Percentiles rank a stretch among this genome's conserved stretches.
Evolutionary conservation across 2,113 vertebrate genomes (phyloP).

Genomic region (Dolichallabes microphthalmus): DNA sequence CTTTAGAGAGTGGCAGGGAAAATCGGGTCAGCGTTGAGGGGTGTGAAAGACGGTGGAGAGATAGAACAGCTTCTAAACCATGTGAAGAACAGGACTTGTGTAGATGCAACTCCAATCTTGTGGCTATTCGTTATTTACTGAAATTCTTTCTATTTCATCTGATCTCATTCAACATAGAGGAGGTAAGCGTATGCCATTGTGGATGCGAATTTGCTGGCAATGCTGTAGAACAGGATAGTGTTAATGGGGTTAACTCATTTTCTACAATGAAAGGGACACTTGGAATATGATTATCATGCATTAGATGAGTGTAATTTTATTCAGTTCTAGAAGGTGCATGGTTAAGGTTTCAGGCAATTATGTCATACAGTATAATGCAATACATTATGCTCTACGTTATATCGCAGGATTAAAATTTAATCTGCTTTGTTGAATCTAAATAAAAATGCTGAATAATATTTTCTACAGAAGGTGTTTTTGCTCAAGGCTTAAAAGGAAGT

Average conservation of each 20-base stretch:
- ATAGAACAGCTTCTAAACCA: constrained; percentile 10
- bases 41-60: constrained; percentile 26
- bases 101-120: constrained; percentile 12
- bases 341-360: constrained; percentile 14
- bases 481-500: not conserved
- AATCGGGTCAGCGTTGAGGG: constrained; percentile 56
- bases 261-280: not conserved
- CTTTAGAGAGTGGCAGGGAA: constrained; percentile 46
- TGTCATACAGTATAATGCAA: constrained; percentile 1
- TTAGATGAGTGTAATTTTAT: constrained; percentile 9
- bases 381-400: not conserved
- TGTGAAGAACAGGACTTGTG: constrained; percentile 23
- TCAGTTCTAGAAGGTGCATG: constrained; percentile 5
- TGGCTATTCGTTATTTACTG: constrained; percentile 18
- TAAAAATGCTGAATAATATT: not conserved
- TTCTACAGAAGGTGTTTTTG: not conserved
- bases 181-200: constrained; percentile 27
- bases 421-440: not conserved
- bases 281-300: constrained; percentile 5
- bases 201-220: constrained; percentile 5
- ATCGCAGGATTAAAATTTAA: not conserved
- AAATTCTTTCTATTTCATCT: constrained; percentile 17
- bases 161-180: constrained; percentile 22
- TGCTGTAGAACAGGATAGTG: not conserved
- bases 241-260: constrained; percentile 11